Evolutionary conservation across 2,113 vertebrate genomes (phyloP), one percentile per base, ranked within the genome.

Genomic region (Istiophorus platypterus): DNA sequence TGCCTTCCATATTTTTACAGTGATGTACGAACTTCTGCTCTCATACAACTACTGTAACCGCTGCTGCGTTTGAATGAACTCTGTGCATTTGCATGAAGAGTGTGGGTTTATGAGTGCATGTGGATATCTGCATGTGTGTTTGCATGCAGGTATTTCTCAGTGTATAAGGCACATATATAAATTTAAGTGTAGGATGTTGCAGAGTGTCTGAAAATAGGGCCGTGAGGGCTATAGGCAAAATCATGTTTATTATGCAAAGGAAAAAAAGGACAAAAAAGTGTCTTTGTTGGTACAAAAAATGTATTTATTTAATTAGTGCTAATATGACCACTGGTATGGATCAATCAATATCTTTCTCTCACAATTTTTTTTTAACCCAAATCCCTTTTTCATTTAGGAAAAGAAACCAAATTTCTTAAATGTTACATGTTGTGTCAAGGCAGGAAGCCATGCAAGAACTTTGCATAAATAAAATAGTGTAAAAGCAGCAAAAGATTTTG

Each of bases 1-100:
- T 59, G 80, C 76, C 80, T 86, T 76, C 74, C 34, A 66, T 90
- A 71, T 86, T 80, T 77, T 92, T 70, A 52, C 62, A 57, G 63
- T 58, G 58, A 77, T 67, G 67, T 29, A 54, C 9, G 2, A 76
- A 84, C 57, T 54, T 63, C 41, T 74, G 59, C 69, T 84, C 59
- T 54, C 64, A 64, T 31, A 68, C 56, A 68, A 70, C 62, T 49
- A 78, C 59, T 62, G 58, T 51, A 20, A 73, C 41, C 34, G 70
- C 56, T 37, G 58, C 42, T 61, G 66, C 56, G 85, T 82, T 78
- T 78, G 61, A 31, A 73, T 51, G 56, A 69, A 54, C 72, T 54
- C 51, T 51, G 45, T 22, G 42, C 37, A 34, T 63, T 84, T 85
- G 81, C 78, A 77, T 85, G 64, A 76, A 67, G 49, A 80, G 65